Base-by-base conservation (phyloP, 1,140 invertebrate species). In the Diorhabda carinulata region DNA sequence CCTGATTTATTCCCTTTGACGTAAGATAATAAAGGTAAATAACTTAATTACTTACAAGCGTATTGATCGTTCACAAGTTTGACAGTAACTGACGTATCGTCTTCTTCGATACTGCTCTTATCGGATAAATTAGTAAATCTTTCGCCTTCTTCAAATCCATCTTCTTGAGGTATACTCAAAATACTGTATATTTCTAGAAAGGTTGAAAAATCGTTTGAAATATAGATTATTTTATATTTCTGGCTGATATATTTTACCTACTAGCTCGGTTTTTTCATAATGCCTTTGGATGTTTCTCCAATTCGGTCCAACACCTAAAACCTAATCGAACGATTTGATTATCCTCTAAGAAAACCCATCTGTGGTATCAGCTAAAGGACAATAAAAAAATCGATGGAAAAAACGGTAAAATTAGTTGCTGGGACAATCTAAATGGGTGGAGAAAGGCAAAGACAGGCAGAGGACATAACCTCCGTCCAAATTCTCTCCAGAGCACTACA, bases 301-400 rank as follows among this genome's bases (percentile, higher is more conserved):
- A 62, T 74, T 78, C 69, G 76, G 75, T 73, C 74, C 80, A 64
- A 77, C 67, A 57, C 78, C 78, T 61, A 68, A 65, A 52, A 75
- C 70, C 74, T 76, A 56, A 69, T 10, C 7, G 25, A 60, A 7
- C n/a, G 2, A 25, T 25, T 25, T 25, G 25, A 25, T 25, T 25
- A 25, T 25, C 25, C 25, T 25, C 25, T 25, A 25, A 25, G 25
- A 25, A 25, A 25, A 25, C 25, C 25, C 25, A 25, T 25, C 25
- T 25, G 25, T 25, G 25, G 25, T 25, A 25, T 25, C 25, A 1
- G 25, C 25, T 25, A 25, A 25, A 25, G 25, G 1, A 25, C 25
- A 25, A 25, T 25, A 25, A 25, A 25, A 25, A 25, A 25, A 25
- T 25, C 25, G 25, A 25, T 25, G 25, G 25, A 1, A 25, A 25